A percentile compares a stretch with the other conserved stretches of the same genome.
These are phyloP conservation scores for Caenorhabditis uteleia DNA, from an alignment of 2,888 invertebrate species.

Conservation along the genomic window DNA sequence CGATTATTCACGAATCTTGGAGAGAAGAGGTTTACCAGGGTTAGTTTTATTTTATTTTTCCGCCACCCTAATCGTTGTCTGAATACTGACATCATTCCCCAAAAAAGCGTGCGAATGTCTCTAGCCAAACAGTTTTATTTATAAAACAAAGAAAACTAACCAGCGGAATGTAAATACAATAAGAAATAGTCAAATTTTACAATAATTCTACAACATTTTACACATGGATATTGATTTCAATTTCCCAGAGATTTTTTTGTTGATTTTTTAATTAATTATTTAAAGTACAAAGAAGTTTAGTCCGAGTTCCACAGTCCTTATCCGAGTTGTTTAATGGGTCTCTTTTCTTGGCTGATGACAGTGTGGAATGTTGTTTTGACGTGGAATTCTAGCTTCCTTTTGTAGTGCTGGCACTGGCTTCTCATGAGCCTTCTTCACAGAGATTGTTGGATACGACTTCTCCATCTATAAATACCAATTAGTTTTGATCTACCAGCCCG, in stretches of 20 bases:
- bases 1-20: slow-evolving; percentile 34
- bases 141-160: not conserved
- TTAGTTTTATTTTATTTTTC: slow-evolving; percentile 14
- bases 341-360: slow-evolving; percentile 47
- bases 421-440: slow-evolving; percentile 48
- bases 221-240: too few relatives aligned
- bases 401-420: slow-evolving; percentile 45
- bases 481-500: not conserved
- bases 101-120: too few relatives aligned
- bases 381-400: slow-evolving; percentile 1
- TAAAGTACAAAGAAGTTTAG: not conserved
- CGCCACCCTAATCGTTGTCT: too few relatives aligned
- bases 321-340: slow-evolving; percentile 40
- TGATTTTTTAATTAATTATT: not conserved
- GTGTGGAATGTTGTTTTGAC: slow-evolving; percentile 11
- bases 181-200: not conserved
- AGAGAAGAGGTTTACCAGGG: slow-evolving; percentile 35
- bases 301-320: too few relatives aligned
- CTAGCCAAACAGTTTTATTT: not conserved
- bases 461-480: slow-evolving; percentile 48
- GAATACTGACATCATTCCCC: too few relatives aligned
- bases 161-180: not conserved
- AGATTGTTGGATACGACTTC: slow-evolving; percentile 45
- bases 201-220: not conserved
- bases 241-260: not conserved